Evolutionary conservation across 2,888 invertebrate genomes (phyloP), one percentile per base, ranked within the genome.

Genomic region (Andrena haemorrhoa): DNA sequence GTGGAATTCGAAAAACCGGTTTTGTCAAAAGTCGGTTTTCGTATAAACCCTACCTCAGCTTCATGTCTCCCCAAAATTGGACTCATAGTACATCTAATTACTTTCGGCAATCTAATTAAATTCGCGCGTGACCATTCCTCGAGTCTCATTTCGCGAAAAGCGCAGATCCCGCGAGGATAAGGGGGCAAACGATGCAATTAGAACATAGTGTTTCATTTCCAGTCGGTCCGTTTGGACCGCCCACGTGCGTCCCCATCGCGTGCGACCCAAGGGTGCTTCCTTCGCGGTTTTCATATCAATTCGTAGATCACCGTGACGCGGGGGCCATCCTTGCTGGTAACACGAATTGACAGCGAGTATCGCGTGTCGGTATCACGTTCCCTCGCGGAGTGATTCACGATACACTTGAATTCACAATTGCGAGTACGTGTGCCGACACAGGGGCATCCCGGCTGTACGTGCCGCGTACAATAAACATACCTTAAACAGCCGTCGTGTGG

Each of bases 351-450:
- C 78, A 82, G 70, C 31, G 64, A 23, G 79, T 81, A 76, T 82
- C 80, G 72, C 72, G 73, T 79, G 84, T 78, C 79, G 60, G 72
- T 82, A 69, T 86, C 82, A 70, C 73, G 75, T 84, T 75, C 33
- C 66, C 72, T 82, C 75, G 80, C 76, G 75, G 69, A 70, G 51
- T 86, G 86, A 86, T 84, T 86, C 80, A 81, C 51, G 75, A 73
- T 78, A 79, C 75, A 75, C 72, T 64, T 79, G 82, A 76, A 79
- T 75, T 82, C 75, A 58, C 83, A 75, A 79, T 81, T 69, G 65
- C 71, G 61, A 47, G 23, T 74, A 74, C 64, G 65, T 70, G 73
- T 63, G 73, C 33, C 72, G 64, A 68, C 72, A 72, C 33, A 31
- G 53, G 72, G 75, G 63, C 69, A 79, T 65, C 69, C 56, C 58